These are phyloP conservation scores for Wasmannia auropunctata DNA, from an alignment of 1,140 invertebrate genomes.

Conservation along the genomic window DNA sequence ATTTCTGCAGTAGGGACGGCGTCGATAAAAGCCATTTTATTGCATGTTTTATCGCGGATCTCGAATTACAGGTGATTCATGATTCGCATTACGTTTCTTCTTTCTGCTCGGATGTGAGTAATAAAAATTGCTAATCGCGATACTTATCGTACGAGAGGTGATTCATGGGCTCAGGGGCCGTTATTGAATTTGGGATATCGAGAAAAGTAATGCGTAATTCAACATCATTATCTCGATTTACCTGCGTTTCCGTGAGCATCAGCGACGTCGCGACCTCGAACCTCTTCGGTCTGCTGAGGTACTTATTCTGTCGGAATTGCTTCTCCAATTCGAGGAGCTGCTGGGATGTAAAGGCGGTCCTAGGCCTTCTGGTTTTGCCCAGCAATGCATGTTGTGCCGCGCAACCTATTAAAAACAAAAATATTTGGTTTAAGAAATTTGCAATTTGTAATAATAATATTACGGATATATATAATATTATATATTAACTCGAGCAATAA, in stretches of 20 bases:
- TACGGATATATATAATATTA: not conserved
- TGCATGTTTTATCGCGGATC: not conserved
- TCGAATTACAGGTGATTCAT: conserved; percentile 22
- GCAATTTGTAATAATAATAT: not conserved
- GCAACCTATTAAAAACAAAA: conserved; percentile 81
- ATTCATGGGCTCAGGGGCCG: not conserved
- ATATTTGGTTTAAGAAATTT: not conserved
- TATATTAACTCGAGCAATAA: not conserved
- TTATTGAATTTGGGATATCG: conserved; percentile 28
- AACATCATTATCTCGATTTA: conserved; percentile 81
- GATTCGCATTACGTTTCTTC: not conserved
- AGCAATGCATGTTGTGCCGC: conserved; percentile 91
- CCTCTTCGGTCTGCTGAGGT: conserved; percentile 98
- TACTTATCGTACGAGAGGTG: conserved; percentile 33
- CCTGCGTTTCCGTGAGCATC: conserved; percentile 99
- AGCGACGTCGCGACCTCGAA: conserved; percentile 99
- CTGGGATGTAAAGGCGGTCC: conserved; percentile 99
- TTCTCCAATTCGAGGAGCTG: conserved; percentile 99
- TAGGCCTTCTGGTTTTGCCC: conserved; percentile 97
- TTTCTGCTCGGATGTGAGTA: conserved; percentile 1
- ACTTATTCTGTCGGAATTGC: conserved; percentile 99
- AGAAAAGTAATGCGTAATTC: conserved; percentile 4
- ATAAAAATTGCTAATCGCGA: conserved; percentile 39
- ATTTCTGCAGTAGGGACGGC: not conserved
- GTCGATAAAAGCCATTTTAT: conserved; percentile 13